A percentile compares a stretch with the other conserved stretches of the same genome.
phyloP scores from a whole-genome alignment of 2,113 vertebrate genomes.

The Crotalus horridus region DNA sequence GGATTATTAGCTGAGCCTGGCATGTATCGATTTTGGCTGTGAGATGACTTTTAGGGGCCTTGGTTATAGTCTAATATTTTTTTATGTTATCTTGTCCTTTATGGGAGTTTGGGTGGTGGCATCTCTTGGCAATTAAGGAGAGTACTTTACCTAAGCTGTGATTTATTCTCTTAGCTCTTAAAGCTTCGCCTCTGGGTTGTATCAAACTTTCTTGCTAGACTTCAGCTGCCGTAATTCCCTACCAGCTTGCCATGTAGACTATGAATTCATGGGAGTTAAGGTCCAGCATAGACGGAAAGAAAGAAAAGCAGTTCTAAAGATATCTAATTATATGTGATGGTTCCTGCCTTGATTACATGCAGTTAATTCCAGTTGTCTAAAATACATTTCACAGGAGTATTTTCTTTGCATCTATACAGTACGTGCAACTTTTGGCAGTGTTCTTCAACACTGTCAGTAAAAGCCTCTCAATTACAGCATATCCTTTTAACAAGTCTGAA shows the following conservation, averaged over 20 bases:
- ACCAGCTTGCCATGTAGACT: neutral
- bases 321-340: neutral
- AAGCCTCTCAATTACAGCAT: slow-evolving; percentile 52
- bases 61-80: neutral
- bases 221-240: neutral
- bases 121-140: slow-evolving; percentile 37
- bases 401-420: slow-evolving; percentile 50
- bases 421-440: slow-evolving; percentile 59
- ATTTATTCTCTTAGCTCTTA: slow-evolving; percentile 8
- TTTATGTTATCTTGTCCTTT: neutral
- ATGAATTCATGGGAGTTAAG: neutral
- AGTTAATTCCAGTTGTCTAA: slow-evolving; percentile 37
- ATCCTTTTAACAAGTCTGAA: slow-evolving; percentile 61
- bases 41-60: neutral
- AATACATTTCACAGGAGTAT: slow-evolving; percentile 34
- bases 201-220: slow-evolving; percentile 18
- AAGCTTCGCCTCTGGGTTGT: neutral
- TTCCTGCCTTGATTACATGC: slow-evolving; percentile 13
- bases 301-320: neutral
- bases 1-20: neutral
- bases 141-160: slow-evolving; percentile 45
- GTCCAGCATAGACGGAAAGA: neutral
- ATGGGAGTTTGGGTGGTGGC: neutral
- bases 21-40: neutral
- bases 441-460: slow-evolving; percentile 56